Conservation (phyloP, 2,888 invertebrate species). For the Seira ritae region DNA sequence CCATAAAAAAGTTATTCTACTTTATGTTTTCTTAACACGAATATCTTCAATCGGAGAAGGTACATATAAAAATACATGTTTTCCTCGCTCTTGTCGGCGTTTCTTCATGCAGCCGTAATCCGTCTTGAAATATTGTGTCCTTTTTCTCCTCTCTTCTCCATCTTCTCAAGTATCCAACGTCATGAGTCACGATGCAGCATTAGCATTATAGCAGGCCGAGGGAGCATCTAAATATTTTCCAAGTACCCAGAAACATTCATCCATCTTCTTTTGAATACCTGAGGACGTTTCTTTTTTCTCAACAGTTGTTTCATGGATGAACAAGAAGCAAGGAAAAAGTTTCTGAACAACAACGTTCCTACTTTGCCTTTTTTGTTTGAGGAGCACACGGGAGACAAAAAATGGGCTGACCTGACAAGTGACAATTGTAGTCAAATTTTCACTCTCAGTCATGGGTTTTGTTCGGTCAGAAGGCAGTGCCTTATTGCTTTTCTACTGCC, state of each 20-base stretch:
- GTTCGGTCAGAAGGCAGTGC: conserved; percentile 60
- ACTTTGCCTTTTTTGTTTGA: background rate
- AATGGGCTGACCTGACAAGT: conserved; percentile 63
- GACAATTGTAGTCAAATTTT: conserved; percentile 71
- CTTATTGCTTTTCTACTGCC: conserved; percentile 33
- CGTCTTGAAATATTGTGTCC: conserved; percentile 24
- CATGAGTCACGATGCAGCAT: conserved; percentile 23
- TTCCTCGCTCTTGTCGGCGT: conserved; percentile 21
- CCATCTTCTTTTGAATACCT: conserved; percentile 35
- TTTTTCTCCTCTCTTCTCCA: background rate
- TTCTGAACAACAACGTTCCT: conserved; percentile 9
- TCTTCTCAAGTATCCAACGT: conserved; percentile 10
- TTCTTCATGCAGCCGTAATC: conserved; percentile 40
- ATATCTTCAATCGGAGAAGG: no score
- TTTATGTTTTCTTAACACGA: background rate
- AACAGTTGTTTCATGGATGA: conserved; percentile 13
- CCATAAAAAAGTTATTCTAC: background rate
- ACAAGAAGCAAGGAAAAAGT: conserved; percentile 1
- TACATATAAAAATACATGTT: no score
- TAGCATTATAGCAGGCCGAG: background rate
- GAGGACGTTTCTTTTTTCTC: conserved; percentile 27
- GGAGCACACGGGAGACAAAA: conserved; percentile 29
- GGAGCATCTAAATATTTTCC: conserved; percentile 2
- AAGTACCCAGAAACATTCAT: conserved; percentile 24
- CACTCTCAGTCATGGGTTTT: conserved; percentile 67